phyloP scores from a whole-genome alignment of 2,888 invertebrate species.

The Chironomus riparius region DNA sequence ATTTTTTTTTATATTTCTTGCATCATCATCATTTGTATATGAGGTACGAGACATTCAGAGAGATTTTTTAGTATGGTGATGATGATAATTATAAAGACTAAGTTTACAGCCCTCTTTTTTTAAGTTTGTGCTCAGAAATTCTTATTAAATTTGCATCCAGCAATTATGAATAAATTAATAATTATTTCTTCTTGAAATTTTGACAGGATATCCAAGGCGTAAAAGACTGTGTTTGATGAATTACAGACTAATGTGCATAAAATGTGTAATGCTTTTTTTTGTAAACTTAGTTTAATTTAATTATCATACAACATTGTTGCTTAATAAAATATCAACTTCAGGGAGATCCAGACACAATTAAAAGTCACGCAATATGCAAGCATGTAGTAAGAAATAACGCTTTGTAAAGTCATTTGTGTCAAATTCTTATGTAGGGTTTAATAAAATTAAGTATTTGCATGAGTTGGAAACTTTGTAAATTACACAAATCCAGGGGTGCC shows the following conservation, averaged over 20 bases:
- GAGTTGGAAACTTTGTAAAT: no score
- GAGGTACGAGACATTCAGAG: no score
- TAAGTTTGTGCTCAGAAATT: background rate
- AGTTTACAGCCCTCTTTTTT: background rate
- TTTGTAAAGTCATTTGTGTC: background rate
- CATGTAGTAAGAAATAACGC: background rate
- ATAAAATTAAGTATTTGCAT: background rate
- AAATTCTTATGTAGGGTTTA: background rate
- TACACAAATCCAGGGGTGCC: no score
- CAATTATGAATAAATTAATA: background rate
- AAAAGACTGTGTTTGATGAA: background rate
- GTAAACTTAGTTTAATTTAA: background rate
- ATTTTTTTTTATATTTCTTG: background rate
- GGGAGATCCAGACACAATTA: background rate
- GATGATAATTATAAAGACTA: background rate
- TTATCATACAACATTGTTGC: background rate
- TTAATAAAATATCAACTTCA: background rate
- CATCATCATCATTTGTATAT: no score
- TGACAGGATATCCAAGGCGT: background rate
- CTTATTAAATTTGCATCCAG: background rate
- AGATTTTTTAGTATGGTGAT: background rate
- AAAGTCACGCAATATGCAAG: background rate
- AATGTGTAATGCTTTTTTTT: background rate
- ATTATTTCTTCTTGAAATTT: background rate
- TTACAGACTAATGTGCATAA: background rate